Evolutionary conservation across 2,888 invertebrate species (phyloP).

Genomic region (Adelphocoris suturalis): DNA sequence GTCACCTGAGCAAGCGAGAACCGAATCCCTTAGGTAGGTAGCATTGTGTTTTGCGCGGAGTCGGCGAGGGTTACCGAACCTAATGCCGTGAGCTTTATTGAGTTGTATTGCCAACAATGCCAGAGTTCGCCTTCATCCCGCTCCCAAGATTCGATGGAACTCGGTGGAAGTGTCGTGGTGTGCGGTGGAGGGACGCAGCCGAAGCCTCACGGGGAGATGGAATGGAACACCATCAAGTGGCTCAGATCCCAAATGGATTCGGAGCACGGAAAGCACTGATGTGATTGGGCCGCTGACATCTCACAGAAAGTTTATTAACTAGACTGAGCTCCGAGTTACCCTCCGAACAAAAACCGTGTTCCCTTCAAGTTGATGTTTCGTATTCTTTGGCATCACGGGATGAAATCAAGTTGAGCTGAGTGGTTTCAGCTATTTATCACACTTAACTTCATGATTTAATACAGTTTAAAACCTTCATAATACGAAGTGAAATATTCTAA

Average conservation of each 20-base stretch:
- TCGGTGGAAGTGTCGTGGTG: not conserved
- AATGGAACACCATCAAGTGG: constrained; percentile 16
- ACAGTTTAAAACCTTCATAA: too few relatives aligned
- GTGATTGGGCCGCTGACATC: constrained; percentile 54
- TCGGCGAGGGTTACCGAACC: not conserved
- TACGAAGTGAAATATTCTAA: too few relatives aligned
- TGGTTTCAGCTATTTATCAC: too few relatives aligned
- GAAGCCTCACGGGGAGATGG: not conserved
- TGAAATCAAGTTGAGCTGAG: too few relatives aligned
- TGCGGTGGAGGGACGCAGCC: not conserved
- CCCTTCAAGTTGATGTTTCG: too few relatives aligned
- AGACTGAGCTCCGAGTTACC: not conserved
- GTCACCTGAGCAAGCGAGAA: not conserved
- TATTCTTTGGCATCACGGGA: too few relatives aligned
- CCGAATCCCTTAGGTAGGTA: not conserved
- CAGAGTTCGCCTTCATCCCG: constrained; percentile 34
- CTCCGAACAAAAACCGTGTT: not conserved
- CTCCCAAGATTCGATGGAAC: not conserved
- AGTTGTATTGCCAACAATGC: constrained; percentile 37
- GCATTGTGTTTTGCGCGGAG: not conserved
- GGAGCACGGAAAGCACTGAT: constrained; percentile 57
- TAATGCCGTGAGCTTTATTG: constrained; percentile 21
- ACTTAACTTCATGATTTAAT: too few relatives aligned
- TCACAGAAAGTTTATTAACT: constrained; percentile 44
- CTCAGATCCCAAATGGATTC: constrained; percentile 53